Base-by-base conservation (phyloP, 2,888 invertebrate species). In the Tinea semifulvella region DNA sequence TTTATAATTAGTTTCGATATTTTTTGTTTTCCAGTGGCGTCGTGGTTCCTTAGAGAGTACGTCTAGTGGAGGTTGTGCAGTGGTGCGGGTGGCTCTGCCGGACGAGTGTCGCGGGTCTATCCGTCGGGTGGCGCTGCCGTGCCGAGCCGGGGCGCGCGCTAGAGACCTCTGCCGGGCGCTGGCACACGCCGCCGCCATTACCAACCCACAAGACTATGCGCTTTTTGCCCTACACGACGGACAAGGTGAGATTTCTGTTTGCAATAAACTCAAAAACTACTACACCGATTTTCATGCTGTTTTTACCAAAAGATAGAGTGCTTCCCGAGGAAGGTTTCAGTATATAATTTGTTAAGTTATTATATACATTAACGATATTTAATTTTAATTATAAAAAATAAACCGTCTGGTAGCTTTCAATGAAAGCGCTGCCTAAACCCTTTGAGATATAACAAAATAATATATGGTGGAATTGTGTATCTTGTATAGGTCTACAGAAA, bases 171-270 rank as follows among this genome's bases (percentile, higher is more conserved):
- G 96, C 77, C 90, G 95, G 43, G 94, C 96, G 61, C 91, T 98
- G 46, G 97, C 97, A 11, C 96, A 96, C 65, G 96, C 96, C 63
- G 93, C 96, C 47, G 88, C 92, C 60, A 94, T 98, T 54, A 96
- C 96, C 47, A 98, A 97, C 75, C 95, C 97, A 13, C 96, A 96
- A 72, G 97, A 98, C 70, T 97, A 96, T 65, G 95, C 94, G 45
- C 85, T 98, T 45, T 97, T 93, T 63, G 90, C 94, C 51, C 79
- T 96, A 48, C 90, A 93, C 46, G 92, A 94, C 61, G 95, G 95
- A 55, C 92, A 94, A 84, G 94, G 94, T 94, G 68, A 62, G 60
- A 20, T 51, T 47, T 6, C 31, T 19, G 11, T 8, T 17, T n/a
- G n/a, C n/a, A n/a, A n/a, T n/a, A n/a, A n/a, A n/a, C n/a, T n/a